phyloP scores from a whole-genome alignment of 2,888 invertebrate genomes.

The Rosalia funebris region DNA sequence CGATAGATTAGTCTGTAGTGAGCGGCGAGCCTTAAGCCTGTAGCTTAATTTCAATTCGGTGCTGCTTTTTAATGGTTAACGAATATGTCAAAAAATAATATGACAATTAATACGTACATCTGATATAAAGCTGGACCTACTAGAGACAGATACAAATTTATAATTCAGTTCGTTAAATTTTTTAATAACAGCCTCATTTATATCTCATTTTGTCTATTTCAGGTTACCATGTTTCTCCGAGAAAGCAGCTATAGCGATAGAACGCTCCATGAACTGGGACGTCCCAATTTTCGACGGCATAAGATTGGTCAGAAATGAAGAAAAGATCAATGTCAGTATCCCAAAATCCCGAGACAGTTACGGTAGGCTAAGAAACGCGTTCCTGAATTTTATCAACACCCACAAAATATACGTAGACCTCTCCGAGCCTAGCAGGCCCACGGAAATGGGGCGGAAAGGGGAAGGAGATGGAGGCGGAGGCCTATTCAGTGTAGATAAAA shows the following conservation, averaged over 20 bases:
- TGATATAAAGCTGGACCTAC: too few species aligned
- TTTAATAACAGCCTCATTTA: too few species aligned
- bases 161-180: too few species aligned
- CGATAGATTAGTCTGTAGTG: too few species aligned
- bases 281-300: conserved; percentile 58
- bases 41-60: too few species aligned
- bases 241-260: conserved; percentile 56
- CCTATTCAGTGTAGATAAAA: conserved; percentile 34
- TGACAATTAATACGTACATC: too few species aligned
- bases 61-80: too few species aligned
- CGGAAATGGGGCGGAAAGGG: conserved; percentile 31
- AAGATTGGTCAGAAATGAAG: conserved; percentile 51
- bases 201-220: conserved; percentile 20
- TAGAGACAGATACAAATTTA: too few species aligned
- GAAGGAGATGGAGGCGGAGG: conserved; percentile 31
- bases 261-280: conserved; percentile 54
- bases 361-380: conserved; percentile 65
- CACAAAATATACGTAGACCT: conserved; percentile 75
- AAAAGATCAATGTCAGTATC: conserved; percentile 39
- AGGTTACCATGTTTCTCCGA: conserved; percentile 55
- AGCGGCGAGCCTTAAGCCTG: too few species aligned
- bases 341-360: conserved; percentile 45
- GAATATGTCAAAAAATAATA: too few species aligned
- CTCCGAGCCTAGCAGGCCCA: conserved; percentile 44
- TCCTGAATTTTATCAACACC: conserved; percentile 72